phyloP scores from a whole-genome alignment of 2,797 vertebrate species.

The Tiaroga cobitis region DNA sequence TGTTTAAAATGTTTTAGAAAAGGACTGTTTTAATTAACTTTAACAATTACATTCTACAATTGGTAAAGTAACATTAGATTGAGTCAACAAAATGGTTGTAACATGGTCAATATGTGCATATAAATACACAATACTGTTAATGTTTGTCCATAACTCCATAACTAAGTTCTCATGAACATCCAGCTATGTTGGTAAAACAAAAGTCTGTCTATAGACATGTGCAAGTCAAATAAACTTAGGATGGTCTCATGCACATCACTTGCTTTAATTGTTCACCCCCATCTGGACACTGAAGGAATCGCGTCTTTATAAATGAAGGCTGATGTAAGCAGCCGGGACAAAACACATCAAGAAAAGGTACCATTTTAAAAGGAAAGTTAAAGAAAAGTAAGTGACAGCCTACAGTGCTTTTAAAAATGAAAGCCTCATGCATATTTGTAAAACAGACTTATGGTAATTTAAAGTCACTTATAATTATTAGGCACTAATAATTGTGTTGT shows the following conservation, averaged over 20 bases:
- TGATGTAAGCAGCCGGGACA: background rate
- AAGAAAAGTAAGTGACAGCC: background rate
- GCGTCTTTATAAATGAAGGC: background rate
- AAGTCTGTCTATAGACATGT: background rate
- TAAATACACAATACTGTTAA: background rate
- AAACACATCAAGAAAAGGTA: background rate
- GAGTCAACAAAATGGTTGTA: background rate
- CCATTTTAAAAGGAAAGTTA: background rate
- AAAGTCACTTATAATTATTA: no score
- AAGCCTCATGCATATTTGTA: no score
- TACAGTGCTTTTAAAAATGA: background rate
- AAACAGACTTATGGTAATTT: background rate
- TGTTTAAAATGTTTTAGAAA: background rate
- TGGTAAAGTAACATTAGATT: background rate
- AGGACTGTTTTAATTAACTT: background rate
- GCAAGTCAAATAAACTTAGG: background rate
- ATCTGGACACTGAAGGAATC: conserved; percentile 20
- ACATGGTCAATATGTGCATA: background rate
- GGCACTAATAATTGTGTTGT: no score
- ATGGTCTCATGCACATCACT: background rate
- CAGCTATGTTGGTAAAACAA: background rate
- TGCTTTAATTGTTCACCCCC: conserved; percentile 18
- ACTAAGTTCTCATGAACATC: background rate
- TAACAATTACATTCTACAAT: background rate
- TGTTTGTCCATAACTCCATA: background rate